These are phyloP conservation scores for Adela reaumurella DNA, from an alignment of 2,888 invertebrate genomes.

Conservation along the genomic window DNA sequence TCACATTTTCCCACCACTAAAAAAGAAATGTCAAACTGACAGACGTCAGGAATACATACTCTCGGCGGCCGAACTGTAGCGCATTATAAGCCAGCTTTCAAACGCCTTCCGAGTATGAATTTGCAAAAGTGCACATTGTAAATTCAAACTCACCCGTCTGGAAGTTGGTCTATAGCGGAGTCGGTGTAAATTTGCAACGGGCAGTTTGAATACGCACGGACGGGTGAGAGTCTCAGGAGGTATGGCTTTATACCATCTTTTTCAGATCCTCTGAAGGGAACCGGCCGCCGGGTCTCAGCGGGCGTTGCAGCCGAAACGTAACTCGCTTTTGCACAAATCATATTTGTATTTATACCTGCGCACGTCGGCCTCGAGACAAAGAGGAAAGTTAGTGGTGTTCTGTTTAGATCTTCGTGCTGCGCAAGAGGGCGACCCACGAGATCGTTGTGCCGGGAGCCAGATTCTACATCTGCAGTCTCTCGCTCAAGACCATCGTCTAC, in stretches of 20 bases:
- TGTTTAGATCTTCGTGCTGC: conserved; percentile 80
- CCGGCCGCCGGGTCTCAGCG: background rate
- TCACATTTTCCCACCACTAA: too few species aligned
- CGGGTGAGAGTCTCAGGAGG: conserved; percentile 10
- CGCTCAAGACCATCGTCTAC: conserved; percentile 87
- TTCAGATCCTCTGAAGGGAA: conserved; percentile 28
- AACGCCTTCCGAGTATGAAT: conserved; percentile 28
- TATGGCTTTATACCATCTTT: conserved; percentile 35
- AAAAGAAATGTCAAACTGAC: too few species aligned
- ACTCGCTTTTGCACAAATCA: conserved; percentile 16
- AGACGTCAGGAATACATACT: too few species aligned
- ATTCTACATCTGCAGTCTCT: conserved; percentile 96
- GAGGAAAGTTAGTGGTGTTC: conserved; percentile 17
- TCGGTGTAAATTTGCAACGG: too few species aligned
- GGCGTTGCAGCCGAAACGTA: conserved; percentile 36
- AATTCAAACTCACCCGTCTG: conserved; percentile 25
- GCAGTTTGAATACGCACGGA: background rate
- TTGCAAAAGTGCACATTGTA: conserved; percentile 26
- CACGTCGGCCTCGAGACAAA: conserved; percentile 8
- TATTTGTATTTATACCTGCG: too few species aligned
- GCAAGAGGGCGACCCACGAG: conserved; percentile 89
- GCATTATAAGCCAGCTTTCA: background rate
- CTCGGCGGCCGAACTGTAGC: too few species aligned
- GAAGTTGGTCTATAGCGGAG: background rate
- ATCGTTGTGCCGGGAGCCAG: conserved; percentile 81